phyloP scores from a whole-genome alignment of 2,113 vertebrate species.

The Thryonomys swinderianus region DNA sequence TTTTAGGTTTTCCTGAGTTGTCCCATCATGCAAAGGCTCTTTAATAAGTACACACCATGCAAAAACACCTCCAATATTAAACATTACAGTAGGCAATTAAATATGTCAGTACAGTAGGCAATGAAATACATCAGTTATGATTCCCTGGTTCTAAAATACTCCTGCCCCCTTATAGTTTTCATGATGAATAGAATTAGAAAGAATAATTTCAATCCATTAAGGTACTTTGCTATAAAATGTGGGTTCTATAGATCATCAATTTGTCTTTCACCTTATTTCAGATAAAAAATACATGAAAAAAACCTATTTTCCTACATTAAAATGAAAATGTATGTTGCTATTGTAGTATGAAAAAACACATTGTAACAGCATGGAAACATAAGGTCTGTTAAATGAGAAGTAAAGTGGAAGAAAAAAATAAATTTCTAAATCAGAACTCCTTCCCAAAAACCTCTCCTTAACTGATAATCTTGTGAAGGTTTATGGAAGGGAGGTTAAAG shows the following conservation, averaged over 20 bases:
- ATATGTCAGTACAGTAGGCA: neutral
- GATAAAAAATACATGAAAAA: neutral
- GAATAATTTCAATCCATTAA: neutral
- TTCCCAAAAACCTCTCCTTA: neutral
- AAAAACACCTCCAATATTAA: neutral
- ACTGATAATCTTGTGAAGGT: neutral
- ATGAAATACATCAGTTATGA: neutral
- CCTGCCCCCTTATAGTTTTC: neutral
- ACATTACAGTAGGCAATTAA: neutral
- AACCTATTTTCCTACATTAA: slow-evolving; percentile 17
- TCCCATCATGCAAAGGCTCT: neutral
- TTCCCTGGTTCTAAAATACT: neutral
- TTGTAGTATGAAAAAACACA: neutral
- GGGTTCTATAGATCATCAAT: neutral
- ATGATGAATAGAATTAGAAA: neutral
- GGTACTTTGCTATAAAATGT: neutral
- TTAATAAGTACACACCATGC: neutral
- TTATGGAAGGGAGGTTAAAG: neutral
- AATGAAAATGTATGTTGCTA: neutral
- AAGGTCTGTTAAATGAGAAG: neutral
- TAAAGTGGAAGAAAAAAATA: neutral
- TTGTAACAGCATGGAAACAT: neutral
- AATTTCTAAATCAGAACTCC: neutral
- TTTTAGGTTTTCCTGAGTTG: neutral
- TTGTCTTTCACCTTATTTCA: neutral